phyloP scores from a whole-genome alignment of 2,113 vertebrate genomes.

The Muntiacus reevesi region DNA sequence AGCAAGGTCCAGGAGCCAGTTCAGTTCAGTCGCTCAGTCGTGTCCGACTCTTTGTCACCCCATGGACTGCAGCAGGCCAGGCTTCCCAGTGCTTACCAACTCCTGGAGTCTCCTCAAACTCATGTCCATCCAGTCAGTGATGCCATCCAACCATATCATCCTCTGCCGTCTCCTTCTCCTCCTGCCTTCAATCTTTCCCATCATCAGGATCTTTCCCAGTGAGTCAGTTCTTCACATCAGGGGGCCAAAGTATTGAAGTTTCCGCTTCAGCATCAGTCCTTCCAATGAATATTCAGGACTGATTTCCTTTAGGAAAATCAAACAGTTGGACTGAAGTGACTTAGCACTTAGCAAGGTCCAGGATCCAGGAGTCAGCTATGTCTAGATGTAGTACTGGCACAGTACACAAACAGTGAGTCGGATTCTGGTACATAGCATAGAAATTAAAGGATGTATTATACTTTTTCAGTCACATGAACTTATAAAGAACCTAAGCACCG shows the following conservation, averaged over 20 bases:
- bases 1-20: neutral
- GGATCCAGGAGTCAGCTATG: neutral
- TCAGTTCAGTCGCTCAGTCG: neutral
- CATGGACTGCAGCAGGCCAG: neutral
- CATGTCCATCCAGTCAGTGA: neutral
- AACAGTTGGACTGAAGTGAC: neutral
- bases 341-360: neutral
- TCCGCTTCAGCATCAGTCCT: neutral
- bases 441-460: neutral
- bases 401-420: neutral
- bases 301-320: neutral
- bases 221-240: neutral
- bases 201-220: neutral
- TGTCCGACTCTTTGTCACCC: neutral
- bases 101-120: neutral
- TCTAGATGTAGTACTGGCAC: neutral
- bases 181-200: neutral
- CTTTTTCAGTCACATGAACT: neutral
- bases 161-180: neutral
- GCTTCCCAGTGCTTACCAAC: neutral
- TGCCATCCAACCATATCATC: neutral
- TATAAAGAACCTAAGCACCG: neutral
- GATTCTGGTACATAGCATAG: neutral
- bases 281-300: neutral
- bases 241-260: neutral